These are phyloP conservation scores for Orthosia cruda DNA, from an alignment of 2,888 invertebrate genomes.

Conservation along the genomic window DNA sequence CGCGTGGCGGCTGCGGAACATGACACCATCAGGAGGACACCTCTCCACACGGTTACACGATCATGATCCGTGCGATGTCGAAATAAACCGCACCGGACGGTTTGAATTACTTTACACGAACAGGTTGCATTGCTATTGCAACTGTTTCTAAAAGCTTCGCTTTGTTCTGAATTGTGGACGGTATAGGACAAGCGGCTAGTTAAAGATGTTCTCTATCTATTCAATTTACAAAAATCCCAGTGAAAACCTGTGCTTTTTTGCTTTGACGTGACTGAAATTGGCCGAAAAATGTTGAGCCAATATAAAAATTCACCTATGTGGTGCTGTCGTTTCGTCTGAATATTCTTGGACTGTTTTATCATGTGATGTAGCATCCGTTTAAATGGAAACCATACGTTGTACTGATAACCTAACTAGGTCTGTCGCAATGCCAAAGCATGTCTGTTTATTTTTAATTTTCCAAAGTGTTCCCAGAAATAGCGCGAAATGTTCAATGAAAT, in stretches of 20 bases:
- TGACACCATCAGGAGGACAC: constrained; percentile 69
- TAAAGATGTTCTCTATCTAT: constrained; percentile 4
- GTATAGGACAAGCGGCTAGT: background rate
- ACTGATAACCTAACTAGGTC: no score
- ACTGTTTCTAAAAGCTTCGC: background rate
- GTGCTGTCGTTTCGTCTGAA: background rate
- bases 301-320: background rate
- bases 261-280: constrained; percentile 1
- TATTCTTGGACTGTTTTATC: background rate
- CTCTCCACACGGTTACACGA: constrained; percentile 52
- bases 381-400: background rate
- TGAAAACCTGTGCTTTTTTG: background rate
- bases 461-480: no score
- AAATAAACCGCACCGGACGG: constrained; percentile 27
- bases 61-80: constrained; percentile 44
- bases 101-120: constrained; percentile 12
- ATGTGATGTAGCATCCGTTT: background rate
- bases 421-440: background rate
- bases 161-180: background rate
- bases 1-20: constrained; percentile 66
- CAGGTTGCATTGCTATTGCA: constrained; percentile 3
- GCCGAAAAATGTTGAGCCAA: background rate
- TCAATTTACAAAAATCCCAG: constrained; percentile 7
- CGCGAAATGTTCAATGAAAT: no score
- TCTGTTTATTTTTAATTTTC: no score